A percentile compares a stretch with the other conserved stretches of the same genome.
Evolutionary conservation across 2,888 invertebrate genomes (phyloP).

Genomic region (Thelaira solivaga): DNA sequence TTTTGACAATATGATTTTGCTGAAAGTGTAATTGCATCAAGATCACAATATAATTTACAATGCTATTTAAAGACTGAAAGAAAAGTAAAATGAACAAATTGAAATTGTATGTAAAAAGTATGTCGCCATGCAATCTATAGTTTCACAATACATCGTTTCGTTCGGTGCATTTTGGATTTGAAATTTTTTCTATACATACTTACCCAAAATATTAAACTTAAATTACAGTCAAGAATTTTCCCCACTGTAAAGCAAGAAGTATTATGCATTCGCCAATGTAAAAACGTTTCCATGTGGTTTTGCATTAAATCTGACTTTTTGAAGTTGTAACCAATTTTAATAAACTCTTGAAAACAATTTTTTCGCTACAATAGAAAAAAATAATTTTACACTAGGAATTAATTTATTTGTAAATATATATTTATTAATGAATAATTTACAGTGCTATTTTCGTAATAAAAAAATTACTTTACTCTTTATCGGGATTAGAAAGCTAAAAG

Average conservation of each 20-base stretch:
- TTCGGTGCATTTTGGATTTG: no score
- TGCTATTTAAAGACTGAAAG: conserved; percentile 68
- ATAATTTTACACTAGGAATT: not conserved
- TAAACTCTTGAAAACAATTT: conserved; percentile 63
- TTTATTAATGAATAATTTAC: not conserved
- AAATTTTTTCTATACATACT: no score
- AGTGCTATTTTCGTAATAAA: not conserved
- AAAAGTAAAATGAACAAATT: not conserved
- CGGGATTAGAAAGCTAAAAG: no score
- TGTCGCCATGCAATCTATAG: not conserved
- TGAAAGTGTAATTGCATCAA: conserved; percentile 73
- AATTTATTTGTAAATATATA: not conserved
- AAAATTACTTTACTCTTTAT: no score
- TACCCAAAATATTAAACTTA: conserved; percentile 68
- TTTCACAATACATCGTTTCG: not conserved
- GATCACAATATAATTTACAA: conserved; percentile 72
- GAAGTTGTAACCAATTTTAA: conserved; percentile 57
- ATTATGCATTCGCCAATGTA: conserved; percentile 64
- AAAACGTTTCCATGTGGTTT: conserved; percentile 42
- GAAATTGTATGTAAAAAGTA: not conserved
- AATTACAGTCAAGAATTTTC: conserved; percentile 63
- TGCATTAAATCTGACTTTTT: conserved; percentile 26
- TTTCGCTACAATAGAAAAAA: conserved; percentile 64
- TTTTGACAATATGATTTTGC: conserved; percentile 65
- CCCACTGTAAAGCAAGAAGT: conserved; percentile 67